Base-by-base conservation (phyloP, 1,140 invertebrate genomes). In the Frieseomelitta varia region DNA sequence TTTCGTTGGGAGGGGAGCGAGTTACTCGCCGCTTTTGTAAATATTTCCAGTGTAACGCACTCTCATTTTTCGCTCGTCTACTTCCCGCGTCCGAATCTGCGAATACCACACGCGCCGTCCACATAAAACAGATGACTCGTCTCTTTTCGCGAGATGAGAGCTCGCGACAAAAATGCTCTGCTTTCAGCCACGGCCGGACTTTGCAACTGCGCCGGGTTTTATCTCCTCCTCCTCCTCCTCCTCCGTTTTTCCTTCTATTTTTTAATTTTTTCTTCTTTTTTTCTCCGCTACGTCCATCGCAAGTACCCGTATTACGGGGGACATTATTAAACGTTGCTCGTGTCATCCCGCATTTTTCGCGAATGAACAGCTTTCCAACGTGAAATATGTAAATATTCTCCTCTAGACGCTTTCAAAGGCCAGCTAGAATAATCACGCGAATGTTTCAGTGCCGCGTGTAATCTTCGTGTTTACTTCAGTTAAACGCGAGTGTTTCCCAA, bases 111-210 rank as follows among this genome's bases (percentile, higher is more conserved):
- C 47, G 34, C 47, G 34, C 61, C 19, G n/a, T 30, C 47, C 2
- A 67, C 63, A 67, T 78, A 68, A 78, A 78, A 78, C 63, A 39
- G 27, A 79, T 68, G 77, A 68, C 77, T 55, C 47, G 63, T 67
- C 30, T 65, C 77, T 79, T 68, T 79, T 65, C 30, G 21, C 14
- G 30, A 79, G 77, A 55, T 17, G 47, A 68, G 51, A 55, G 30
- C 51, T 53, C 30, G 21, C 24, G 63, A 79, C 63, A 53, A 39
- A 61, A 76, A 61, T 27, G 56, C 15, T 19, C 51, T 55, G 63
- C 63, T 67, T 79, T 68, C 34, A 79, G 47, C 17, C n/a, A 34
- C 21, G 30, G 63, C 51, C 19, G n/a, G 47, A 34, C 21, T 67
- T 67, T 78, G 24, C 21, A 67, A 53, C 76, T 30, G 14, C 55